Evolutionary conservation across 2,888 invertebrate genomes (phyloP).

Genomic region (Tenthredo distinguenda): DNA sequence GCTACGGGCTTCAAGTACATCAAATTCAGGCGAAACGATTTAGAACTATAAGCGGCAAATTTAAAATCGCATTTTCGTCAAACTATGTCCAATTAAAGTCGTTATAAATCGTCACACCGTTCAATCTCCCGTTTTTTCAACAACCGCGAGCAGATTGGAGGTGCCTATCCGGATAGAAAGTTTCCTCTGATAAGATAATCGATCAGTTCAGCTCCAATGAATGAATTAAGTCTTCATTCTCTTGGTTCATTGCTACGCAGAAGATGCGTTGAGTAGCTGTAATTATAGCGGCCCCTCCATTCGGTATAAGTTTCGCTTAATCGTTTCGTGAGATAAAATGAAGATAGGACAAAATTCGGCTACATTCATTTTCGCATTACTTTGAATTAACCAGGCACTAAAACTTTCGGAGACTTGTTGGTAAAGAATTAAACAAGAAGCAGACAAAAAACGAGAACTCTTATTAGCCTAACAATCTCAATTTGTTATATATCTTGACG

Average conservation of each 20-base stretch:
- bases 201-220: neutral
- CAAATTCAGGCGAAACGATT: neutral
- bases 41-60: neutral
- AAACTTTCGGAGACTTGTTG: neutral
- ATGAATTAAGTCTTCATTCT: neutral
- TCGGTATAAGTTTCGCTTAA: neutral
- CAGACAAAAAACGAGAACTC: neutral
- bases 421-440: neutral
- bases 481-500: slow-evolving; percentile 22
- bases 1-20: neutral
- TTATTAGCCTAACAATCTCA: neutral
- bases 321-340: slow-evolving; percentile 20
- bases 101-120: too few relatives aligned
- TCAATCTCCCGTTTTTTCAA: too few relatives aligned
- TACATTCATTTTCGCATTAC: neutral
- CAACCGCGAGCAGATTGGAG: neutral
- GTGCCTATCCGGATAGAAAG: neutral
- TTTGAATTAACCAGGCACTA: neutral
- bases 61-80: neutral
- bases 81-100: neutral
- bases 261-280: neutral
- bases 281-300: neutral
- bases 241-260: neutral
- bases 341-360: neutral
- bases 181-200: neutral